Conservation (phyloP, 92 coral and sea anemone genomes). For the Parazoanthus darwini region DNA sequence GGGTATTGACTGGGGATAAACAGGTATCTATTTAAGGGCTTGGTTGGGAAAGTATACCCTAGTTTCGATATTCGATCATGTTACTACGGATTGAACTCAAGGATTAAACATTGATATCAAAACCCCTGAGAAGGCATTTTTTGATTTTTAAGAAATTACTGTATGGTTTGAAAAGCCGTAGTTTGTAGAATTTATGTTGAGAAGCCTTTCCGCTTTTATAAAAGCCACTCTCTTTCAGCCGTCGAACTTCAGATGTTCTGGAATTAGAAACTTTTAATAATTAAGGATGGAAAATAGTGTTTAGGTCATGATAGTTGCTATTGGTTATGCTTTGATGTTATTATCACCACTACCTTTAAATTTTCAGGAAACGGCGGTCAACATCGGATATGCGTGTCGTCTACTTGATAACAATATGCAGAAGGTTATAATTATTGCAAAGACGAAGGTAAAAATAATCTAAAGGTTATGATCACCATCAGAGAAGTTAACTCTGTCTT, state of each 20-base stretch:
- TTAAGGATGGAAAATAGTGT: background rate
- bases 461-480: background rate
- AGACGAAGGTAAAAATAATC: conserved; percentile 67
- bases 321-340: no score
- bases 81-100: no score
- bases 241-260: background rate
- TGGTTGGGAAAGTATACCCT: background rate
- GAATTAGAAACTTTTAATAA: background rate
- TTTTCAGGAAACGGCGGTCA: conserved; percentile 93
- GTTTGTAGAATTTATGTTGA: no score
- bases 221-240: background rate
- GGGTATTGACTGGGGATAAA: conserved; percentile 99
- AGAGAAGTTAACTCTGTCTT: no score
- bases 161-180: no score
- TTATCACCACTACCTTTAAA: background rate
- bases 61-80: no score
- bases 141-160: no score
- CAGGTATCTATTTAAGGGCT: conserved; percentile 63
- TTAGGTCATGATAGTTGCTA: background rate
- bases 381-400: conserved; percentile 82
- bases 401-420: conserved; percentile 88
- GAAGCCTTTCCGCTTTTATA: background rate
- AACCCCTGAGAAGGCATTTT: no score
- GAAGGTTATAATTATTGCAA: conserved; percentile 83
- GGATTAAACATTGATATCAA: no score